These are phyloP conservation scores for Seladonia tumulorum DNA, from an alignment of 2,888 invertebrate species.

Conservation along the genomic window DNA sequence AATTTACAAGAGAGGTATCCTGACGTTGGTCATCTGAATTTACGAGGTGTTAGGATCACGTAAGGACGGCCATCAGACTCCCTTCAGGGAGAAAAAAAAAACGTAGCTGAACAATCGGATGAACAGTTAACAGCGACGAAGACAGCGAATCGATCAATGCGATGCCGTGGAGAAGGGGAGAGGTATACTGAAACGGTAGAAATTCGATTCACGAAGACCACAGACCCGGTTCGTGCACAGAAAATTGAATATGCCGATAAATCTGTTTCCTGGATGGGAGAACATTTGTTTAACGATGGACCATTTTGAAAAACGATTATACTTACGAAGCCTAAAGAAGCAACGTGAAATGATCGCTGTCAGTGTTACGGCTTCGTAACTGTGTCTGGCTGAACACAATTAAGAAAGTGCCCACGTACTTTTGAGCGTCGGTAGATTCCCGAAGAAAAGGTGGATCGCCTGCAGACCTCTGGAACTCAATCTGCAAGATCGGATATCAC, in stretches of 20 bases:
- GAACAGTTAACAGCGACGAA: neutral
- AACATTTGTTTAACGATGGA: too few species aligned
- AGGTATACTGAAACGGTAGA: neutral
- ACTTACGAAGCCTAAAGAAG: too few species aligned
- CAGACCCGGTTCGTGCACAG: too few species aligned
- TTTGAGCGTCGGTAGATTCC: neutral
- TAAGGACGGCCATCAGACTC: neutral
- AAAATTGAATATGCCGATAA: too few species aligned
- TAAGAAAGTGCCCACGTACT: neutral
- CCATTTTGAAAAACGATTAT: too few species aligned
- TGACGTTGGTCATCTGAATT: neutral
- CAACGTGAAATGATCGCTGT: too few species aligned
- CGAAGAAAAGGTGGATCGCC: neutral
- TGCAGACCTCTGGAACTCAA: constrained; percentile 40
- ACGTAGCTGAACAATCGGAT: neutral
- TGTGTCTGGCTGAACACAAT: neutral
- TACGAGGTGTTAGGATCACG: neutral
- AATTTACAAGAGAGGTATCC: constrained; percentile 2
- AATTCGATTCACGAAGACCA: too few species aligned
- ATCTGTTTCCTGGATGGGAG: too few species aligned
- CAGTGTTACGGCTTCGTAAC: too few species aligned
- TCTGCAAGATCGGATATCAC: constrained; percentile 49
- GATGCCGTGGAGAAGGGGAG: neutral
- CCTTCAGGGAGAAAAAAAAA: neutral
- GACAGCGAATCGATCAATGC: neutral